Evolutionary conservation across 2,797 vertebrate genomes (phyloP).

Genomic region (Antennarius maculatus): DNA sequence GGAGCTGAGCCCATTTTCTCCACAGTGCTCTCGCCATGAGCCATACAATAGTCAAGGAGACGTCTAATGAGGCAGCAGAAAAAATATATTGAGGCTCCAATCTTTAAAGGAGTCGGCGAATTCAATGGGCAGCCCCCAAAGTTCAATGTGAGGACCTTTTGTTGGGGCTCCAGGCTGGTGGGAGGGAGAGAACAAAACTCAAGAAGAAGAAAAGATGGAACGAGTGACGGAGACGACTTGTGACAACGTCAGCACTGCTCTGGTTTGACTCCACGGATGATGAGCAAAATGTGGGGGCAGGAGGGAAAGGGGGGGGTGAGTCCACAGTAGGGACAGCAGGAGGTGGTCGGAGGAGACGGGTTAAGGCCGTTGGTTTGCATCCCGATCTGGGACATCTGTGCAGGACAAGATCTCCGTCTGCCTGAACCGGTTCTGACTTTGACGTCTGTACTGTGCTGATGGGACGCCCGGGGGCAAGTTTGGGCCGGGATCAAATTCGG

Average conservation of each 20-base stretch:
- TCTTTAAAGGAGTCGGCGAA: slow-evolving; percentile 47
- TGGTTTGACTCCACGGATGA: slow-evolving; percentile 37
- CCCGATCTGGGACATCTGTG: neutral
- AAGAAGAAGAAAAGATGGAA: slow-evolving; percentile 29
- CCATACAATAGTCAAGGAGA: slow-evolving; percentile 58
- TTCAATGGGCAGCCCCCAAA: slow-evolving; percentile 35
- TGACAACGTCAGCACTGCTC: slow-evolving; percentile 67
- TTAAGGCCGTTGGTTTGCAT: slow-evolving; percentile 6
- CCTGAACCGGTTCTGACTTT: too few relatives aligned
- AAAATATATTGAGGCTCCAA: slow-evolving; percentile 58
- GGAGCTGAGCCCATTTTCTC: slow-evolving; percentile 65
- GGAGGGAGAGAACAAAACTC: slow-evolving; percentile 23
- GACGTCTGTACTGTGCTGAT: too few relatives aligned
- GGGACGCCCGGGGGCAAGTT: too few relatives aligned
- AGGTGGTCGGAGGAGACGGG: neutral
- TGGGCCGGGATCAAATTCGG: too few relatives aligned
- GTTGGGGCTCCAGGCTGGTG: slow-evolving; percentile 33
- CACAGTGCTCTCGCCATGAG: slow-evolving; percentile 52
- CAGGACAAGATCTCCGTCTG: neutral
- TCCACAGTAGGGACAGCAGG: neutral
- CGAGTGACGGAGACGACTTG: slow-evolving; percentile 54
- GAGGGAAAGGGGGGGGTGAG: neutral
- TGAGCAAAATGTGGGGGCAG: slow-evolving; percentile 38
- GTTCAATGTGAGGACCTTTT: slow-evolving; percentile 54
- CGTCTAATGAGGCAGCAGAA: slow-evolving; percentile 69